phyloP scores from a whole-genome alignment of 2,113 vertebrate species.

The Bubo scandiacus region DNA sequence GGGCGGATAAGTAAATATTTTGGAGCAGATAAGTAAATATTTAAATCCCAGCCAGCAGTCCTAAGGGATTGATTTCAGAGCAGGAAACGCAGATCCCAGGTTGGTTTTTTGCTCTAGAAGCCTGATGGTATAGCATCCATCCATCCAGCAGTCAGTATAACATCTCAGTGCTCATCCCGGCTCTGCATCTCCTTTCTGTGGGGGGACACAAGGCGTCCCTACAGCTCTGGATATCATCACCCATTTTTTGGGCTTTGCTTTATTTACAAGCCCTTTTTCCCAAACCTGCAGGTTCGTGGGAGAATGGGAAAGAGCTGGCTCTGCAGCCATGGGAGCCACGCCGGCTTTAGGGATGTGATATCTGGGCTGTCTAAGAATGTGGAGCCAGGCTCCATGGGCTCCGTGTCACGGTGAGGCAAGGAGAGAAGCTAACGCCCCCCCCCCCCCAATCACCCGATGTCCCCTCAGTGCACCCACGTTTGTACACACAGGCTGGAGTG shows the following conservation, averaged over 20 bases:
- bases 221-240: not conserved
- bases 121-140: not conserved
- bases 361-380: not conserved
- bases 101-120: not conserved
- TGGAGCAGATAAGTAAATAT: not conserved
- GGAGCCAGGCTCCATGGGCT: not conserved
- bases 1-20: not conserved
- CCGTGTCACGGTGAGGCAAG: not conserved
- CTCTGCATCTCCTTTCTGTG: not conserved
- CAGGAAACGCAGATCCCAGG: rapidly evolving
- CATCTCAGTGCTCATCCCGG: not conserved
- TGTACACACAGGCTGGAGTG: not conserved
- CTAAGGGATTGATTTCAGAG: not conserved
- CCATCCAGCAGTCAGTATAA: rapidly evolving
- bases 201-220: not conserved
- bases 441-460: rapidly evolving
- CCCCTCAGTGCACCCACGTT: too few species aligned
- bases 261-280: not conserved
- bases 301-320: not conserved
- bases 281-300: not conserved
- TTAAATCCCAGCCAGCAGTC: not conserved
- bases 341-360: not conserved
- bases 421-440: not conserved
- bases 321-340: not conserved
- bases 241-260: not conserved